A percentile compares a stretch with the other conserved stretches of the same genome.
phyloP scores from a whole-genome alignment of 2,888 invertebrate genomes.

The Amiota mariae region DNA sequence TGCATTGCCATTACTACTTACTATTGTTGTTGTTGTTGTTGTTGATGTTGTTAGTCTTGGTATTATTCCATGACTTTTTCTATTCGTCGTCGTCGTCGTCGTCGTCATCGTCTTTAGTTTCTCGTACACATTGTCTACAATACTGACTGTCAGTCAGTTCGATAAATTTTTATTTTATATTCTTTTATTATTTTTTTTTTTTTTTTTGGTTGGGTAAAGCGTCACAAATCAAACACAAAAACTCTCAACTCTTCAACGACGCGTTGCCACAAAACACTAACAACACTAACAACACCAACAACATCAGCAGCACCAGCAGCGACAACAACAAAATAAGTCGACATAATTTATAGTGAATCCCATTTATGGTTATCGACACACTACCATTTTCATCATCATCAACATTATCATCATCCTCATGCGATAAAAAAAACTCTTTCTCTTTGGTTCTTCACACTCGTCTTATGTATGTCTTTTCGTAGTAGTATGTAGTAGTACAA shows the following conservation, averaged over 20 bases:
- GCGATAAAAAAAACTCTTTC: constrained; percentile 8
- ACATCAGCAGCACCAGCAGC: neutral
- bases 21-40: constrained; percentile 19
- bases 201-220: constrained; percentile 46
- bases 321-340: constrained; percentile 5
- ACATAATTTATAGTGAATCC: constrained; percentile 24
- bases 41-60: neutral
- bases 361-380: constrained; percentile 24
- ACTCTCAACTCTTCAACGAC: constrained; percentile 39
- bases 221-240: constrained; percentile 57
- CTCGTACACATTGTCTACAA: neutral
- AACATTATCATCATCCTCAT: neutral
- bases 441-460: neutral
- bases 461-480: too few relatives aligned
- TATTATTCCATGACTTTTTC: neutral
- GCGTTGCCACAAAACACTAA: constrained; percentile 41
- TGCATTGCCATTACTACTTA: constrained; percentile 32
- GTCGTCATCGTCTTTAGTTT: neutral
- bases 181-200: constrained; percentile 20
- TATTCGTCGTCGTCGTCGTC: neutral
- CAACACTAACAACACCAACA: neutral
- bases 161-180: constrained; percentile 45
- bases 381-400: constrained; percentile 20
- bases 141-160: constrained; percentile 38
- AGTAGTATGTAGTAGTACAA: too few relatives aligned